phyloP scores from a whole-genome alignment of 2,888 invertebrate genomes.

The Falcaria lacertinaria region DNA sequence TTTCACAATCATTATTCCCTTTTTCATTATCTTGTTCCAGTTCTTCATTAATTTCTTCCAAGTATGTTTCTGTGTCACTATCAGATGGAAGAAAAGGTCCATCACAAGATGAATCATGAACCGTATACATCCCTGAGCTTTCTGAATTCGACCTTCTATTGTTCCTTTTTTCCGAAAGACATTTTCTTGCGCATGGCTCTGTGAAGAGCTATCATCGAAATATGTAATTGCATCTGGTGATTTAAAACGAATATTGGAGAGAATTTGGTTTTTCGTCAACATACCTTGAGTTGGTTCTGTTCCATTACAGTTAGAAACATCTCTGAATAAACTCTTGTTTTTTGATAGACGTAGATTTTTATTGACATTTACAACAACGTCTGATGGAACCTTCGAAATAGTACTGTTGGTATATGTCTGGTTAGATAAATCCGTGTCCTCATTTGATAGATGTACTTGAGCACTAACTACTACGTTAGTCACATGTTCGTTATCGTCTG shows the following conservation, averaged over 20 bases:
- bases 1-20: constrained; percentile 5
- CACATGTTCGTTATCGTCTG: constrained; percentile 6
- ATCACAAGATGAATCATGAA: constrained; percentile 11
- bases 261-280: constrained; percentile 4
- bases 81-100: constrained; percentile 9
- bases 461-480: constrained; percentile 5
- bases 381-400: constrained; percentile 4
- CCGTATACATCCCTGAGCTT: constrained; percentile 9
- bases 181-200: constrained; percentile 3
- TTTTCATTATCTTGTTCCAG: constrained; percentile 7
- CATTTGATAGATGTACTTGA: constrained; percentile 5
- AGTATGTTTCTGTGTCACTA: constrained; percentile 11
- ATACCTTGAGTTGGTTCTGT: constrained; percentile 4
- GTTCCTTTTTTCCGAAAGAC: constrained; percentile 2
- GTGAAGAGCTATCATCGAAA: not conserved
- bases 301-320: constrained; percentile 3
- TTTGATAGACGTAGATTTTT: constrained; percentile 6
- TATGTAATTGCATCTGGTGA: not conserved
- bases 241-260: constrained; percentile 6
- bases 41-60: constrained; percentile 3
- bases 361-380: constrained; percentile 6
- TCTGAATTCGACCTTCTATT: constrained; percentile 7
- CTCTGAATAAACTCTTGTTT: constrained; percentile 5
- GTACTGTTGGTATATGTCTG: constrained; percentile 3
- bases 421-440: constrained; percentile 3